Conservation (phyloP, 2,113 vertebrate genomes). For the Talpa occidentalis region DNA sequence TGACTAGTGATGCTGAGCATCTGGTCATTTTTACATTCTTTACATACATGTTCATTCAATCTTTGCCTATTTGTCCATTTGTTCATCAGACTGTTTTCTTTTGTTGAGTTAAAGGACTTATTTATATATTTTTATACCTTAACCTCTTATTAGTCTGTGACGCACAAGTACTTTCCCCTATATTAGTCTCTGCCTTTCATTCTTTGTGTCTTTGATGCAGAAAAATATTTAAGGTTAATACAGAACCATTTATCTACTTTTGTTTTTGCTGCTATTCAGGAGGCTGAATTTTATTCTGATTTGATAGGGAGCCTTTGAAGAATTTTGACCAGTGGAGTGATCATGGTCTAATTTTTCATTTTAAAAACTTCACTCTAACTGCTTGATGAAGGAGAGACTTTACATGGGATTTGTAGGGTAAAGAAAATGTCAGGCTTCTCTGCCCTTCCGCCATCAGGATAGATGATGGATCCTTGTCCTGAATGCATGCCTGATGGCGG, state of each 20-base stretch:
- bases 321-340: background rate
- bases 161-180: background rate
- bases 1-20: background rate
- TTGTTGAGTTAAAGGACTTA: background rate
- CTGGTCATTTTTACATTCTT: background rate
- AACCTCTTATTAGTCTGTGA: background rate
- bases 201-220: background rate
- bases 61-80: no score
- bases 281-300: background rate
- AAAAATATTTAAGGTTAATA: background rate
- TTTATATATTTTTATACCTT: background rate
- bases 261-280: background rate
- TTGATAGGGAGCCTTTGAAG: background rate
- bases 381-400: background rate
- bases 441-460: no score
- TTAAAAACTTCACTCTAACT: no score
- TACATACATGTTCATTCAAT: background rate
- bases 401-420: background rate
- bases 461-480: no score
- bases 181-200: background rate
- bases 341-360: background rate
- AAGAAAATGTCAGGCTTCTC: no score
- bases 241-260: background rate
- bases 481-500: no score
- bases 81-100: no score